Evolutionary conservation across 2,888 invertebrate genomes (phyloP).

Genomic region (Lasius fuliginosus): DNA sequence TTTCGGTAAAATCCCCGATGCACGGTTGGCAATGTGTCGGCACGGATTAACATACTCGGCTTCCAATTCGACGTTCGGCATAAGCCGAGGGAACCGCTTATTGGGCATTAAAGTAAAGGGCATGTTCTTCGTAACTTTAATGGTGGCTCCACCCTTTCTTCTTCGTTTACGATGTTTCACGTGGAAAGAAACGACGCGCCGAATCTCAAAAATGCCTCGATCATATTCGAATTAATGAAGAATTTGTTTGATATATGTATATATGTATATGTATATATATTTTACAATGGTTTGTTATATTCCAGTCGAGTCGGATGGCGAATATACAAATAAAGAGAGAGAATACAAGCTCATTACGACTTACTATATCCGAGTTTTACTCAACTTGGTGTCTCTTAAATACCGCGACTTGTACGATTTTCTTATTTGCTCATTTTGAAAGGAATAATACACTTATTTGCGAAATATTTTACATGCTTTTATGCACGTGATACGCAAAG

Average conservation of each 20-base stretch:
- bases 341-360: not conserved
- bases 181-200: slow-evolving; percentile 29
- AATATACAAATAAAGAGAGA: slow-evolving; percentile 11
- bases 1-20: slow-evolving; percentile 53
- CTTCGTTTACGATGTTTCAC: slow-evolving; percentile 53
- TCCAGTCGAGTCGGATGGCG: not conserved
- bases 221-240: slow-evolving; percentile 50
- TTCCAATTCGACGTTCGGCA: slow-evolving; percentile 55
- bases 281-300: slow-evolving; percentile 7
- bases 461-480: not conserved
- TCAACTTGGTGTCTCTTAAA: not conserved
- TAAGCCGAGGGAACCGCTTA: slow-evolving; percentile 13
- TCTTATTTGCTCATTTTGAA: not conserved
- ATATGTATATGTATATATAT: slow-evolving; percentile 23
- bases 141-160: slow-evolving; percentile 47
- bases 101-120: slow-evolving; percentile 58
- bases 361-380: slow-evolving; percentile 1
- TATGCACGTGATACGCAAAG: not conserved
- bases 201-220: slow-evolving; percentile 16
- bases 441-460: slow-evolving; percentile 3
- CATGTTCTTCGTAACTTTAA: slow-evolving; percentile 54
- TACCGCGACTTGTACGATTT: slow-evolving; percentile 20
- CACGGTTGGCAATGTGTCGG: slow-evolving; percentile 43
- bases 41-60: slow-evolving; percentile 57
- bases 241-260: slow-evolving; percentile 33